phyloP scores from a whole-genome alignment of 2,888 invertebrate species.

The Catocala fraxini region DNA sequence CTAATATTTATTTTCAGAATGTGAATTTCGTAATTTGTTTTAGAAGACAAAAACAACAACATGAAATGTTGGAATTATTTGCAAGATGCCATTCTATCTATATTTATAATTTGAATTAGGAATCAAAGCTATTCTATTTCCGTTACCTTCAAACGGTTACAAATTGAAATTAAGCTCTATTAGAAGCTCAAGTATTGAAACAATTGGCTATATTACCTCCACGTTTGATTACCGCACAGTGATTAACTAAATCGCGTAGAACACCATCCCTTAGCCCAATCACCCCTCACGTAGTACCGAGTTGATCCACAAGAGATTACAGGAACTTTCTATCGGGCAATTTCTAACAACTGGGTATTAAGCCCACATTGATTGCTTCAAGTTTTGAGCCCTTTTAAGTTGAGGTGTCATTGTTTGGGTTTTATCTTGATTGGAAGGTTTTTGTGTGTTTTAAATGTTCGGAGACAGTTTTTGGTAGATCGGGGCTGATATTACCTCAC shows the following conservation, averaged over 20 bases:
- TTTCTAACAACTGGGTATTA: constrained; percentile 59
- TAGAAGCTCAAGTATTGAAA: constrained; percentile 25
- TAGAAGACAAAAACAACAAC: too few species aligned
- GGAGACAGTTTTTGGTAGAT: constrained; percentile 11
- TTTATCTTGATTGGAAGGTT: constrained; percentile 44
- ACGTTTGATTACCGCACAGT: constrained; percentile 63
- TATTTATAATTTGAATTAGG: too few species aligned
- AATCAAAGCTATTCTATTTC: too few species aligned
- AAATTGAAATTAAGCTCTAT: constrained; percentile 14
- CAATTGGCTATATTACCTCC: constrained; percentile 46
- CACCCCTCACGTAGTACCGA: constrained; percentile 61
- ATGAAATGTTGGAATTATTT: too few species aligned
- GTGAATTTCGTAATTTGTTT: too few species aligned
- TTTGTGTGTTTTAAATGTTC: constrained; percentile 17
- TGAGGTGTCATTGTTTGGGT: constrained; percentile 56
- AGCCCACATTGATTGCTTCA: constrained; percentile 56
- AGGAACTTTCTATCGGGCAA: constrained; percentile 62
- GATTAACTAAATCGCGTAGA: constrained; percentile 70
- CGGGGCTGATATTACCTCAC: constrained; percentile 2
- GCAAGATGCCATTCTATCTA: too few species aligned
- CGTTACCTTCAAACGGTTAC: not conserved
- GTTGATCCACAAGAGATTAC: constrained; percentile 63
- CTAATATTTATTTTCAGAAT: too few species aligned
- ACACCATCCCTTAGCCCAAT: constrained; percentile 60
- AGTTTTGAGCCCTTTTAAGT: constrained; percentile 60